Base-by-base conservation (phyloP, 2,888 invertebrate genomes). In the Eledona agricola region DNA sequence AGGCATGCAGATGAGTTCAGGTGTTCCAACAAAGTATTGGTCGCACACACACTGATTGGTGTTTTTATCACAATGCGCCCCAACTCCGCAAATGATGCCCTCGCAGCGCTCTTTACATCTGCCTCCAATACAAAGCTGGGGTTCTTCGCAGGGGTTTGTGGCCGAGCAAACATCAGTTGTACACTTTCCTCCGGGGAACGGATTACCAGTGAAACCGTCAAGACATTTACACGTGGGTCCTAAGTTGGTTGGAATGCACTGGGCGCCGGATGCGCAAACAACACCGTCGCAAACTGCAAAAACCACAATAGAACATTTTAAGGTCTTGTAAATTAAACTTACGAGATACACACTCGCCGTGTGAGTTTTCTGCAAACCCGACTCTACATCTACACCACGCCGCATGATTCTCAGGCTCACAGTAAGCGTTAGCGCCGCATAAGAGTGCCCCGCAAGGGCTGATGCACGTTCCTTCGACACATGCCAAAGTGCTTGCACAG, bases 211-310 rank as follows among this genome's bases (percentile, higher is more conserved):
- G 73, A 87, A 89, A 31, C 93, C 93, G 72, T 92, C 90, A 1
- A 88, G 83, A 69, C 94, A 95, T 70, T 90, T 88, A 72, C 94
- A 95, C 2, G 93, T 93, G 7, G 93, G 92, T 6, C 93, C 94
- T 10, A 83, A 82, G 60, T 87, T 84, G 17, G 92, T 89, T 54
- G 90, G 88, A 60, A 94, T 90, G 69, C 93, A 95, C 53, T 90
- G 86, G 4, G 93, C 93, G 57, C 91, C 91, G 22, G 82, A 77
- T 6, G 90, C 93, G 70, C 95, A 95, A 11, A 88, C 83, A 55
- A 89, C 85, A 37, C 81, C 82, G 55, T 88, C 86, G 67, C 91
- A 91, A 56, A 87, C 89, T 86, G 73, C 62, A 83, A 80, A 26
- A 59, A 64, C 56, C n/a, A n/a, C n/a, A n/a, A n/a, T n/a, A n/a